These are phyloP conservation scores for Tromatobia lineatoria DNA, from an alignment of 2,888 invertebrate genomes.

Conservation along the genomic window DNA sequence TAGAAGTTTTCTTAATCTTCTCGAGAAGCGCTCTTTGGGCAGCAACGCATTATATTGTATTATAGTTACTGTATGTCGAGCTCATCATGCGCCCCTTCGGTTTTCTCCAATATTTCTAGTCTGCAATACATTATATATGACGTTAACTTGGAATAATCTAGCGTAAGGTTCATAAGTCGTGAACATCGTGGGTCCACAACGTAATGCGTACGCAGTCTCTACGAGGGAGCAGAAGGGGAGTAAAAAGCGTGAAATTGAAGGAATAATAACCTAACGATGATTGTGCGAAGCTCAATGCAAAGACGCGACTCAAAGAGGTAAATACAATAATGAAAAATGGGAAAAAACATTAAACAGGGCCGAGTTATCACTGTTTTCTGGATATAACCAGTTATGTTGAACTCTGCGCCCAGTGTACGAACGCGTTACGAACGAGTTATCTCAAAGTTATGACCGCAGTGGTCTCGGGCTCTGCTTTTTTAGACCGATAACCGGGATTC, in stretches of 20 bases:
- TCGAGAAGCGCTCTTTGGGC: too few species aligned
- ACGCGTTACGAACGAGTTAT: constrained; percentile 77
- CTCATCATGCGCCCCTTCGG: not conserved
- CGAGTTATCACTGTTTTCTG: constrained; percentile 77
- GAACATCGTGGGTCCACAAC: constrained; percentile 13
- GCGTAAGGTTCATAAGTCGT: constrained; percentile 28
- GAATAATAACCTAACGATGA: constrained; percentile 27
- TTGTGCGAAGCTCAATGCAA: constrained; percentile 3
- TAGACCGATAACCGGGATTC: constrained; percentile 80
- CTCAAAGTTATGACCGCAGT: constrained; percentile 77
- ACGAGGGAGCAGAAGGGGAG: constrained; percentile 6
- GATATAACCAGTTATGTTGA: constrained; percentile 78
- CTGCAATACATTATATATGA: not conserved
- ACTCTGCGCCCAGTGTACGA: constrained; percentile 75
- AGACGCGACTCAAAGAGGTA: constrained; percentile 36
- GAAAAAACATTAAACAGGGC: constrained; percentile 76
- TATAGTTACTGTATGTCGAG: not conserved
- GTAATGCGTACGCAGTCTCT: constrained; percentile 12
- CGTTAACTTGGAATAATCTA: not conserved
- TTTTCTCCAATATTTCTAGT: not conserved
- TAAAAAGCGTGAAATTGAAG: constrained; percentile 29
- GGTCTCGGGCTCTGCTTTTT: constrained; percentile 76
- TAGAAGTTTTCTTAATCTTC: too few species aligned
- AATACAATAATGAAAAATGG: constrained; percentile 40
- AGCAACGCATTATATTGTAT: too few species aligned